Percentiles rank a stretch among this genome's conserved stretches.
phyloP scores from a whole-genome alignment of 92 coral and sea anemone species.

The Siderastrea radians region DNA sequence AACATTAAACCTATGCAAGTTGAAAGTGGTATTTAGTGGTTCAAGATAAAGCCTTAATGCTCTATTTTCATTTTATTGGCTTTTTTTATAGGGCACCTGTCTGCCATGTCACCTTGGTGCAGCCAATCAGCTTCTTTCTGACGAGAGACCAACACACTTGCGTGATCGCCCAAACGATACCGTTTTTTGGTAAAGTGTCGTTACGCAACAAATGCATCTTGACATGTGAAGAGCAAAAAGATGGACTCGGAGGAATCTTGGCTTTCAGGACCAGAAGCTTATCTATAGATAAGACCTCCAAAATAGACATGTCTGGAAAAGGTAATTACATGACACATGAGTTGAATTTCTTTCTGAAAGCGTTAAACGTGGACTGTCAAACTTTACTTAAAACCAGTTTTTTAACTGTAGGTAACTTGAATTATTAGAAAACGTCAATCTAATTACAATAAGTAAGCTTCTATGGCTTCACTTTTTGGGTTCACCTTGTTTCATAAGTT shows the following conservation, averaged over 20 bases:
- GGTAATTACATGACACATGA: conserved; percentile 2
- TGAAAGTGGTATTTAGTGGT: neutral
- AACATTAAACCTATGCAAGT: neutral
- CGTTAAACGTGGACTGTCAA: no score
- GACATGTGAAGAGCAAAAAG: conserved; percentile 20
- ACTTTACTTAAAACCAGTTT: no score
- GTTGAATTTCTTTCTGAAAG: no score
- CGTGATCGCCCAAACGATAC: conserved; percentile 36
- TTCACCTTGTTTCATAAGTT: no score
- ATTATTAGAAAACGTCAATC: no score
- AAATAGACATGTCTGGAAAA: conserved; percentile 55
- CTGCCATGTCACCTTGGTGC: neutral
- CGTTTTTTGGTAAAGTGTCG: conserved; percentile 9
- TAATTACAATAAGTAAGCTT: no score
- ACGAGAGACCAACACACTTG: neutral
- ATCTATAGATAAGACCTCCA: conserved; percentile 28
- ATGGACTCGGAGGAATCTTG: conserved; percentile 44
- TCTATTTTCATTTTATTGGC: neutral
- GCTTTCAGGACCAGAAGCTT: conserved; percentile 26
- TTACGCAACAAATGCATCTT: conserved; percentile 31
- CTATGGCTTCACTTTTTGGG: no score
- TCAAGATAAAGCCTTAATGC: no score
- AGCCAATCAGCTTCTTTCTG: neutral
- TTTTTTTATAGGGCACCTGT: neutral
- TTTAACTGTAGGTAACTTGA: no score